Conservation (phyloP, 2,888 invertebrate genomes). For the Onchidella celtica region DNA sequence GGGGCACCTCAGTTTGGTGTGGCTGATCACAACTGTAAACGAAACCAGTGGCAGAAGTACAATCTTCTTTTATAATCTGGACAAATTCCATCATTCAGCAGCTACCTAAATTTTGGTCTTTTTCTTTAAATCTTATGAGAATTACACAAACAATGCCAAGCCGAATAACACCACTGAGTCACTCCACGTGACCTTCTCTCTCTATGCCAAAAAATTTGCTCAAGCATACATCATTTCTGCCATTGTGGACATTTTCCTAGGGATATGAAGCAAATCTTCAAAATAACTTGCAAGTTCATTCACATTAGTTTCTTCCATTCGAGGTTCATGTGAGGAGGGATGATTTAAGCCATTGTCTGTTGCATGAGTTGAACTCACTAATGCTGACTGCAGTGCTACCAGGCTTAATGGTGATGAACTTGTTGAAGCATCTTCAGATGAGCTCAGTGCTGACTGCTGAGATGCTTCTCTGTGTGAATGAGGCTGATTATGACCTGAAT, state of each 20-base stretch:
- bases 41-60: too few relatives aligned
- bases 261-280: conserved; percentile 96
- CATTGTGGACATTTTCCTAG: conserved; percentile 98
- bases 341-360: background rate
- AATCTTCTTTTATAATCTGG: too few relatives aligned
- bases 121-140: too few relatives aligned
- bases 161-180: too few relatives aligned
- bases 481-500: background rate
- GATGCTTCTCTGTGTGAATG: background rate
- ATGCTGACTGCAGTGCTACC: background rate
- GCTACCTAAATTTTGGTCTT: too few relatives aligned
- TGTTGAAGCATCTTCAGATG: background rate
- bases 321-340: conserved; percentile 89
- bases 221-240: conserved; percentile 98
- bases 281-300: conserved; percentile 97
- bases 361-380: background rate
- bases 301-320: conserved; percentile 86
- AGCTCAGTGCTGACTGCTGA: too few relatives aligned
- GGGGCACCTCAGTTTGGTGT: too few relatives aligned
- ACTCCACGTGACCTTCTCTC: too few relatives aligned
- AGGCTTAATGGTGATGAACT: conserved; percentile 15
- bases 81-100: too few relatives aligned
- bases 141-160: too few relatives aligned
- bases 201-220: too few relatives aligned
- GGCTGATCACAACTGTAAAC: too few relatives aligned